These are phyloP conservation scores for Limnephilus lunatus DNA, from an alignment of 2,888 invertebrate species.

Conservation along the genomic window DNA sequence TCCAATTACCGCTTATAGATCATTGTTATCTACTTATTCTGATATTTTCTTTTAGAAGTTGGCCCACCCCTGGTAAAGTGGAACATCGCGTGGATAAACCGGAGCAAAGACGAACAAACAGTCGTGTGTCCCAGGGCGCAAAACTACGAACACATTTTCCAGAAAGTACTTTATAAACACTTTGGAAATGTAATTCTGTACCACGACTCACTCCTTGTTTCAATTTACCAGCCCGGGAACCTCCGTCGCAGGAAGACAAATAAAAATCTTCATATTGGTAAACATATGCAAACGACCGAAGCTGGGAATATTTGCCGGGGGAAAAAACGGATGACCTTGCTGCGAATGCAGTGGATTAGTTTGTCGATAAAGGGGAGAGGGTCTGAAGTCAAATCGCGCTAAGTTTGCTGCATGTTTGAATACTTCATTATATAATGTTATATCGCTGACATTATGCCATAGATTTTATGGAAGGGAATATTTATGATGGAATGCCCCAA, in stretches of 20 bases:
- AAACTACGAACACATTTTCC: conserved; percentile 51
- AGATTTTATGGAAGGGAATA: neutral
- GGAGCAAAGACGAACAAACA: conserved; percentile 41
- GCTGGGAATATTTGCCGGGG: conserved; percentile 11
- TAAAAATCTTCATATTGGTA: conserved; percentile 45
- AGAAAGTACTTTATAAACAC: conserved; percentile 64
- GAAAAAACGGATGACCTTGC: neutral
- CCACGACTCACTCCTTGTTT: conserved; percentile 60
- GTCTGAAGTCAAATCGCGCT: neutral
- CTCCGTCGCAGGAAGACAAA: conserved; percentile 33
- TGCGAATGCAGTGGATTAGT: neutral
- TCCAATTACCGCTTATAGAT: neutral
- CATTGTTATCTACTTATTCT: neutral
- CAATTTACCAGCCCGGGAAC: conserved; percentile 62
- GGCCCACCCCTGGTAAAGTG: neutral
- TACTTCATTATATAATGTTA: neutral
- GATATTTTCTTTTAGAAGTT: neutral
- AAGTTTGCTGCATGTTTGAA: neutral
- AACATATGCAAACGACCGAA: conserved; percentile 30
- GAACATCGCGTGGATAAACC: conserved; percentile 30
- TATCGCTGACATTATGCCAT: neutral
- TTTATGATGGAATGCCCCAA: neutral
- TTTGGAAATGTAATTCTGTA: conserved; percentile 61
- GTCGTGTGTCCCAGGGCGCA: conserved; percentile 50
- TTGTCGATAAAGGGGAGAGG: neutral